These are phyloP conservation scores for Latrodectus elegans DNA, from an alignment of 2,888 invertebrate species.

Conservation along the genomic window DNA sequence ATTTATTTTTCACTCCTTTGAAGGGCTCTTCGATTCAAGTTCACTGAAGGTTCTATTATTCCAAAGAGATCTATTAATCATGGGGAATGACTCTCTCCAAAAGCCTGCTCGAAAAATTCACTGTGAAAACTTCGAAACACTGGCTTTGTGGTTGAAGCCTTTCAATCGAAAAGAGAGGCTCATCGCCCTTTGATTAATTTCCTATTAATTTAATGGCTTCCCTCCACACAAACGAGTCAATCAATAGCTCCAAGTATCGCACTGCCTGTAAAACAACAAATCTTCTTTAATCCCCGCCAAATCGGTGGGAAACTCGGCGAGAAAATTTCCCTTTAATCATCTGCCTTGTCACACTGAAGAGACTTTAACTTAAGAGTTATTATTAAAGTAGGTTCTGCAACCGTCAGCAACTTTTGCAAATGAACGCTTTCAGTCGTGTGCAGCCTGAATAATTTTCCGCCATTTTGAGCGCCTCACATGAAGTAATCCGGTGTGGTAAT, in stretches of 20 bases:
- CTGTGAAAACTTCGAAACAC: no score
- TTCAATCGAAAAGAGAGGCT: background rate
- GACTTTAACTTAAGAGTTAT: slow-evolving; percentile 15
- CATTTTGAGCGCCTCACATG: background rate
- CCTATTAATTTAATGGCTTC: slow-evolving; percentile 48
- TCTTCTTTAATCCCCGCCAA: slow-evolving; percentile 1
- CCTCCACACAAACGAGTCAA: background rate
- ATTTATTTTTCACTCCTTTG: no score
- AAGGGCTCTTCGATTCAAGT: no score
- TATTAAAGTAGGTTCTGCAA: background rate
- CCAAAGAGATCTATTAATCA: no score
- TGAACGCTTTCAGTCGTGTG: slow-evolving; percentile 34
- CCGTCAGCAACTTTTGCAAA: slow-evolving; percentile 55
- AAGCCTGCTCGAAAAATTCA: no score
- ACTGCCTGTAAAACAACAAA: slow-evolving; percentile 23
- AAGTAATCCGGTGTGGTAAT: no score
- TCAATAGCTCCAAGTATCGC: slow-evolving; percentile 34
- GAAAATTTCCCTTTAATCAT: slow-evolving; percentile 25
- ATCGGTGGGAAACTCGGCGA: background rate
- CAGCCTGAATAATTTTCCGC: slow-evolving; percentile 31
- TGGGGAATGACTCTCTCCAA: no score
- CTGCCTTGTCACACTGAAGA: background rate
- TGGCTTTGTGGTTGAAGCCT: no score
- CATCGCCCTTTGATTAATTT: slow-evolving; percentile 43
- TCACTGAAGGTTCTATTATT: no score